These are phyloP conservation scores for Plumapathes pennacea DNA, from an alignment of 92 coral and sea anemone species.

Conservation along the genomic window DNA sequence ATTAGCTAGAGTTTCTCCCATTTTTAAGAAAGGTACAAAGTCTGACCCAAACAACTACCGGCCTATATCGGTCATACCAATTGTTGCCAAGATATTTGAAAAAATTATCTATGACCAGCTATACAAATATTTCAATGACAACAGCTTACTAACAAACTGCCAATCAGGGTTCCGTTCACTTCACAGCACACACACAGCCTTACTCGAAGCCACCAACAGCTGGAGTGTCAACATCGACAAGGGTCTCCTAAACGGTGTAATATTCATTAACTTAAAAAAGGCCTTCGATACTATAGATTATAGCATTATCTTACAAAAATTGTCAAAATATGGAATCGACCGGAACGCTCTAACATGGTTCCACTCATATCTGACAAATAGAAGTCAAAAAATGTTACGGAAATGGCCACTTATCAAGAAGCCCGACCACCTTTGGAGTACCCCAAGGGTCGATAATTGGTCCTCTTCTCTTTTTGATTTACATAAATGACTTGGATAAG, in stretches of 20 bases:
- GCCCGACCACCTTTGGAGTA: too few relatives aligned
- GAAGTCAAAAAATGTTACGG: too few relatives aligned
- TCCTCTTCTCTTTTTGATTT: too few relatives aligned
- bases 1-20: background rate
- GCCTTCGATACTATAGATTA: constrained; percentile 30
- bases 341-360: constrained; percentile 28
- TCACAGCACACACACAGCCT: constrained; percentile 30
- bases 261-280: constrained; percentile 32
- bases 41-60: constrained; percentile 1
- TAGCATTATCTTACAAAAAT: constrained; percentile 11
- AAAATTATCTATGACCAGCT: constrained; percentile 17
- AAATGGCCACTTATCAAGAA: too few relatives aligned
- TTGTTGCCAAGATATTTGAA: constrained; percentile 17
- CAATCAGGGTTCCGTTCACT: constrained; percentile 29
- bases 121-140: constrained; percentile 20
- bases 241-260: constrained; percentile 21
- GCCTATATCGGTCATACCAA: constrained; percentile 5
- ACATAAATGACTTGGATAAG: too few relatives aligned
- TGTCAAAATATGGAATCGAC: constrained; percentile 30
- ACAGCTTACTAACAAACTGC: constrained; percentile 8
- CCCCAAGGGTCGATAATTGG: too few relatives aligned
- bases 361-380: constrained; percentile 25
- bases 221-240: constrained; percentile 25
- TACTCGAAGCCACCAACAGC: constrained; percentile 23
- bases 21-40: constrained; percentile 1